Percentiles rank a stretch among this genome's conserved stretches.
phyloP scores from a whole-genome alignment of 2,888 invertebrate genomes.

The Sturmia bella region DNA sequence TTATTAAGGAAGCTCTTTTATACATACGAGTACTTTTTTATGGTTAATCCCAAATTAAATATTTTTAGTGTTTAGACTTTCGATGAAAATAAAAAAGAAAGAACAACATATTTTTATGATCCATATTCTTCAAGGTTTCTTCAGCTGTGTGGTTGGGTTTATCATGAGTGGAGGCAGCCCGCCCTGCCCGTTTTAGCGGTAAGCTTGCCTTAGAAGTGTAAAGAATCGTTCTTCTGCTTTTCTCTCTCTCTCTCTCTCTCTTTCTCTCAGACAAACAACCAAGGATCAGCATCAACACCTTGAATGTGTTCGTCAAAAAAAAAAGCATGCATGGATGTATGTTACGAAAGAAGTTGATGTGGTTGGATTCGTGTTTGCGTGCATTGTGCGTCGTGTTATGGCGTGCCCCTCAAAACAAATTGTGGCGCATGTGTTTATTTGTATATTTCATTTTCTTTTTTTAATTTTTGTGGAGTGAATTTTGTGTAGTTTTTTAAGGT shows the following conservation, averaged over 20 bases:
- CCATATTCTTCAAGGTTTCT: conserved; percentile 31
- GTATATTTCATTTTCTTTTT: conserved; percentile 43
- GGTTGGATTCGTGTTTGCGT: conserved; percentile 33
- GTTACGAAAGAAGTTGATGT: not conserved
- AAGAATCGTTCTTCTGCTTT: conserved; percentile 1
- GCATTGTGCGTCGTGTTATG: conserved; percentile 62
- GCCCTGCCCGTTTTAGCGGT: not conserved
- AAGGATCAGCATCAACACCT: conserved; percentile 64
- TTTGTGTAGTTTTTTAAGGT: not conserved
- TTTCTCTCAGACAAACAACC: conserved; percentile 18
- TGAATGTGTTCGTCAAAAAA: conserved; percentile 8
- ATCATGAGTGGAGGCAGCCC: not conserved
- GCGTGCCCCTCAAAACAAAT: conserved; percentile 66
- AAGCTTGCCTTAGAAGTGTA: conserved; percentile 41
- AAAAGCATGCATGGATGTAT: not conserved
- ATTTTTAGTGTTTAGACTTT: conserved; percentile 41
- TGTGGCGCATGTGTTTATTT: conserved; percentile 65
- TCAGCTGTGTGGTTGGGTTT: conserved; percentile 16
- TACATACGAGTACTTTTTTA: conserved; percentile 72
- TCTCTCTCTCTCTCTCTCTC: conserved; percentile 11
- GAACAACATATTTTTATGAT: conserved; percentile 26
- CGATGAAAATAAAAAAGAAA: conserved; percentile 3
- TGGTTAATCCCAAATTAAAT: conserved; percentile 58
- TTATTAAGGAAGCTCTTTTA: conserved; percentile 49
- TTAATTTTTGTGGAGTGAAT: not conserved